A percentile compares a stretch with the other conserved stretches of the same genome.
phyloP scores from a whole-genome alignment of 2,888 invertebrate species.

The Chalcosyrphus nemorum region DNA sequence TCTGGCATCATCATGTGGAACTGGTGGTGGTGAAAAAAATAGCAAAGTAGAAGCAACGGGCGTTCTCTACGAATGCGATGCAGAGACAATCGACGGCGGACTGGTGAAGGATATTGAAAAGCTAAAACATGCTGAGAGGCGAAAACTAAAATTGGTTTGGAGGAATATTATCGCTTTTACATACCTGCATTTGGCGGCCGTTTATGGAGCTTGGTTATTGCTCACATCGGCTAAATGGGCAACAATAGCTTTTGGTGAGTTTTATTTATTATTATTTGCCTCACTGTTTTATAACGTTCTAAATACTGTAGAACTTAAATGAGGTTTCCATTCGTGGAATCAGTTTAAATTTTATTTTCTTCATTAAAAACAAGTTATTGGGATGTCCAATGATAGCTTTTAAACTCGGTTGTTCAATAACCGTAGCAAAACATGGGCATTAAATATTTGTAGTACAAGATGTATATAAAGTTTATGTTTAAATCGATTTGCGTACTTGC shows the following conservation, averaged over 20 bases:
- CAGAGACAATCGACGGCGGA: slow-evolving; percentile 85
- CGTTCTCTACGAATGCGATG: slow-evolving; percentile 86
- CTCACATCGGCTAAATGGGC: slow-evolving; percentile 89
- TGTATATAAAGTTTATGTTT: no score
- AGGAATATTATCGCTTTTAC: slow-evolving; percentile 90
- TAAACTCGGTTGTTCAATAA: no score
- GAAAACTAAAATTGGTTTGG: slow-evolving; percentile 88
- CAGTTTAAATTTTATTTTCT: no score
- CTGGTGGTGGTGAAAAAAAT: slow-evolving; percentile 76
- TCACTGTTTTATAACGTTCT: background rate
- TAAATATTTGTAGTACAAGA: no score
- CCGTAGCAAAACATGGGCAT: no score
- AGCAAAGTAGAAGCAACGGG: slow-evolving; percentile 82
- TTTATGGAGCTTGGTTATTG: slow-evolving; percentile 89
- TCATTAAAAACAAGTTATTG: no score
- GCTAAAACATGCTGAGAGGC: slow-evolving; percentile 84
- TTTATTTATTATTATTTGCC: background rate
- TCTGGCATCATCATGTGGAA: slow-evolving; percentile 75
- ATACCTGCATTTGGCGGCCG: slow-evolving; percentile 88
- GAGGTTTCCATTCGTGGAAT: no score
- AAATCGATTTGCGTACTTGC: no score
- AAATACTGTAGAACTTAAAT: background rate
- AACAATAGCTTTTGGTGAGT: slow-evolving; percentile 89
- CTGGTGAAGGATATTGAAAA: slow-evolving; percentile 84
- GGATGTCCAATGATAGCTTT: no score